A percentile compares a stretch with the other conserved stretches of the same genome.
Conservation (phyloP, 2,113 vertebrate genomes). For the Silurus meridionalis region DNA sequence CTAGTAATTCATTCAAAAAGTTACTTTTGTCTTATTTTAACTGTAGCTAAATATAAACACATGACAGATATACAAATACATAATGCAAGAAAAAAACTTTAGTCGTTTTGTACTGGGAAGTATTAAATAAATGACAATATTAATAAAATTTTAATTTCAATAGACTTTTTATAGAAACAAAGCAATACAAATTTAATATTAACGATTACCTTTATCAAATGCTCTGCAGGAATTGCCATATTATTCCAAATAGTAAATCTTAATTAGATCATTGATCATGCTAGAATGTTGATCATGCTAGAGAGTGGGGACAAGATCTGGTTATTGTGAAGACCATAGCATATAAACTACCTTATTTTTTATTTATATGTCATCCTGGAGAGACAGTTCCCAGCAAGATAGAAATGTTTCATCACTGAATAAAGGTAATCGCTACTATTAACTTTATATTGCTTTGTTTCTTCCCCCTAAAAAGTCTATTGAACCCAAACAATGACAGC, state of each 20-base stretch:
- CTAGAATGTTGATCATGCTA: background rate
- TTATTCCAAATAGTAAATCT: background rate
- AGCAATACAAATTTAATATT: too few relatives aligned
- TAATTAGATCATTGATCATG: too few relatives aligned
- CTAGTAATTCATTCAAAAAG: background rate
- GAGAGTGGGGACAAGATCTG: background rate
- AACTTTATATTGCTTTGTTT: background rate
- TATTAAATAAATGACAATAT: background rate
- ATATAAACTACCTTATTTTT: background rate
- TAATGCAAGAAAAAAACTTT: background rate
- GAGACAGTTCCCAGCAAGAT: background rate
- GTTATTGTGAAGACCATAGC: background rate
- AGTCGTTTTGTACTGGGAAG: background rate
- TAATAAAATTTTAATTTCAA: background rate
- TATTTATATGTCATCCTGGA: background rate
- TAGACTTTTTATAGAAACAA: too few relatives aligned
- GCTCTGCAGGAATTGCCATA: background rate
- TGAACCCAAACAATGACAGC: background rate
- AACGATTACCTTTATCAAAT: too few relatives aligned
- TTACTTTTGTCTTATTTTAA: background rate
- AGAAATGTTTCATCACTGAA: background rate
- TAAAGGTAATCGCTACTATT: background rate
- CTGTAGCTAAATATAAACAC: background rate
- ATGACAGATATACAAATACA: background rate
- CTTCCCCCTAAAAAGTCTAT: background rate